Evolutionary conservation across 2,888 invertebrate species (phyloP).

Genomic region (Abscondita cerata): DNA sequence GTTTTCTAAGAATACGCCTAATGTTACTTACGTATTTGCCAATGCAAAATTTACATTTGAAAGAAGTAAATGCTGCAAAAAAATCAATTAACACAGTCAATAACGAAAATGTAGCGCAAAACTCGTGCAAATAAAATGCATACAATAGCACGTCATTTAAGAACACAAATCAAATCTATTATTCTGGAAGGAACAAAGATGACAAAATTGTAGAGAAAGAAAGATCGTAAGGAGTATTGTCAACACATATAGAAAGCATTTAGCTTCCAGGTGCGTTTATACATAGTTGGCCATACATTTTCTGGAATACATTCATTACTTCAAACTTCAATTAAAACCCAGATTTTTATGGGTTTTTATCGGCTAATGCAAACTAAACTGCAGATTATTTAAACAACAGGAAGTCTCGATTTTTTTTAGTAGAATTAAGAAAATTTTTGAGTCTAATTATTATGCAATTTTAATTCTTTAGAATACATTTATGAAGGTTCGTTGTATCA

Average conservation of each 20-base stretch:
- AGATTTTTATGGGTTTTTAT: too few species aligned
- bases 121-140: constrained; percentile 42
- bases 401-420: too few species aligned
- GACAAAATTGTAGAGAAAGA: constrained; percentile 33
- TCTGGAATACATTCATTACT: too few species aligned
- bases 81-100: constrained; percentile 27
- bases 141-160: constrained; percentile 46
- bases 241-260: constrained; percentile 47
- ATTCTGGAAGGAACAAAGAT: constrained; percentile 39
- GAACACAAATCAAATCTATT: constrained; percentile 52
- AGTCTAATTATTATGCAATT: too few species aligned
- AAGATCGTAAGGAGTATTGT: constrained; percentile 48
- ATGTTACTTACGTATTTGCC: not conserved
- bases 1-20: not conserved
- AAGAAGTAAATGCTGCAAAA: constrained; percentile 18
- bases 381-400: too few species aligned
- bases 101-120: constrained; percentile 20
- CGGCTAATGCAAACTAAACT: too few species aligned
- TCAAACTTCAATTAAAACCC: too few species aligned
- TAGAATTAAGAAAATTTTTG: too few species aligned
- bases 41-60: not conserved
- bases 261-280: constrained; percentile 50
- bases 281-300: constrained; percentile 46
- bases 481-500: too few species aligned
- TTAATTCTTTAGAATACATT: too few species aligned